Evolutionary conservation across 2,888 invertebrate genomes (phyloP).

Genomic region (Cerastoderma edule): DNA sequence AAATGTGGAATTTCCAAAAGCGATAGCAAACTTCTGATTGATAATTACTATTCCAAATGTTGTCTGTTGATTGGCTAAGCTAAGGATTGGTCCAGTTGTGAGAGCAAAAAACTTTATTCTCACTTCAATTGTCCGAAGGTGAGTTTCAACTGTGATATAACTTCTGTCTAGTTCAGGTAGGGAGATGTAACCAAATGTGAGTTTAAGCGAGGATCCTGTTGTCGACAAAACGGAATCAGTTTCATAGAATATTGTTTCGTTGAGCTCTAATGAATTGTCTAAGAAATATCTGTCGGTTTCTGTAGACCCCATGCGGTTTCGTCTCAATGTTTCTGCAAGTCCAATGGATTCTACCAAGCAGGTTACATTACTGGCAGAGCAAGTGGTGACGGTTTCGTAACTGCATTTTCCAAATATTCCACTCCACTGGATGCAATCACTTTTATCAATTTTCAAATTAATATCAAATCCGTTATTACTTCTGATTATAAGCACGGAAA

Average conservation of each 20-base stretch:
- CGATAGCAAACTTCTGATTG: slow-evolving; percentile 36
- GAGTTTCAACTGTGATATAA: slow-evolving; percentile 21
- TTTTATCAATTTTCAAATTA: slow-evolving; percentile 28
- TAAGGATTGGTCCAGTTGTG: slow-evolving; percentile 38
- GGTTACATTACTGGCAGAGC: slow-evolving; percentile 24
- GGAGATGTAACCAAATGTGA: slow-evolving; percentile 23
- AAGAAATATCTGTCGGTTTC: slow-evolving; percentile 18
- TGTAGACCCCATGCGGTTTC: slow-evolving; percentile 7
- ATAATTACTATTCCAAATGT: slow-evolving; percentile 45
- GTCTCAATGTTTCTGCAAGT: slow-evolving; percentile 29
- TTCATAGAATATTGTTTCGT: slow-evolving; percentile 23
- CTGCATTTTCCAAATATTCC: slow-evolving; percentile 40
- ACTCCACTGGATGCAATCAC: slow-evolving; percentile 25
- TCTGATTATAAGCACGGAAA: slow-evolving; percentile 22
- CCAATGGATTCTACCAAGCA: slow-evolving; percentile 40
- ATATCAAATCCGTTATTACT: slow-evolving; percentile 28
- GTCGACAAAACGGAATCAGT: slow-evolving; percentile 26
- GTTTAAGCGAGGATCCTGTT: slow-evolving; percentile 33
- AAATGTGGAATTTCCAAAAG: slow-evolving; percentile 38
- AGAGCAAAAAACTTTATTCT: slow-evolving; percentile 32
- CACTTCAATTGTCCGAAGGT: slow-evolving; percentile 34
- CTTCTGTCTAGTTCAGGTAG: slow-evolving; percentile 36
- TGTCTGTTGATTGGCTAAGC: slow-evolving; percentile 31
- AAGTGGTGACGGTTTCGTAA: slow-evolving; percentile 20
- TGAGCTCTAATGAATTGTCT: slow-evolving; percentile 22